Percentiles rank a stretch among this genome's conserved stretches.
These are phyloP conservation scores for Paedocypris micromegethes DNA, from an alignment of 2,797 vertebrate genomes.

Conservation along the genomic window DNA sequence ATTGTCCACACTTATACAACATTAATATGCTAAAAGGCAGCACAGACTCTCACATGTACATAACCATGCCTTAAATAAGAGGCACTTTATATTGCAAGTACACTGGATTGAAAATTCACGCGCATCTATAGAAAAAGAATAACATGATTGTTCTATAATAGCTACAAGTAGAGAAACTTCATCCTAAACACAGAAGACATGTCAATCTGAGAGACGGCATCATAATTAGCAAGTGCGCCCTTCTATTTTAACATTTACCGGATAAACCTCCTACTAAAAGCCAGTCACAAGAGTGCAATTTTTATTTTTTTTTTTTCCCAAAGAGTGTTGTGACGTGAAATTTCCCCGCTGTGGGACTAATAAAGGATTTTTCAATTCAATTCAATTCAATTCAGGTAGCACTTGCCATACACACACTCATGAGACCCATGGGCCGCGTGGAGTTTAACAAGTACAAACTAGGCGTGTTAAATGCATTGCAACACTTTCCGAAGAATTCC, in stretches of 20 bases:
- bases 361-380: too few species aligned
- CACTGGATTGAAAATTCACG: conserved; percentile 24
- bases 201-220: conserved; percentile 1
- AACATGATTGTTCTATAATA: conserved; percentile 29
- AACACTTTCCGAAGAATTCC: conserved; percentile 35
- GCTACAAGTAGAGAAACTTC: conserved; percentile 22
- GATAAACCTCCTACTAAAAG: not conserved
- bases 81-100: conserved; percentile 50
- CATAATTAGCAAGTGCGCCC: not conserved
- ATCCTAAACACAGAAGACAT: conserved; percentile 7
- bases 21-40: conserved; percentile 15
- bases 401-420: conserved; percentile 27
- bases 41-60: conserved; percentile 8
- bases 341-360: too few species aligned
- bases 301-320: conserved; percentile 50
- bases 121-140: conserved; percentile 23
- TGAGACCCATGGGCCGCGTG: conserved; percentile 36
- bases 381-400: too few species aligned
- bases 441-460: conserved; percentile 15
- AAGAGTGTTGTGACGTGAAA: too few species aligned
- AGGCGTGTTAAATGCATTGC: conserved; percentile 32
- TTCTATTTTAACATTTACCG: too few species aligned
- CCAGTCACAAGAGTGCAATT: conserved; percentile 54
- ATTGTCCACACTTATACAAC: conserved; percentile 41
- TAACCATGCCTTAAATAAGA: conserved; percentile 32